These are phyloP conservation scores for Phrynosoma platyrhinos DNA, from an alignment of 2,113 vertebrate species.

Conservation along the genomic window DNA sequence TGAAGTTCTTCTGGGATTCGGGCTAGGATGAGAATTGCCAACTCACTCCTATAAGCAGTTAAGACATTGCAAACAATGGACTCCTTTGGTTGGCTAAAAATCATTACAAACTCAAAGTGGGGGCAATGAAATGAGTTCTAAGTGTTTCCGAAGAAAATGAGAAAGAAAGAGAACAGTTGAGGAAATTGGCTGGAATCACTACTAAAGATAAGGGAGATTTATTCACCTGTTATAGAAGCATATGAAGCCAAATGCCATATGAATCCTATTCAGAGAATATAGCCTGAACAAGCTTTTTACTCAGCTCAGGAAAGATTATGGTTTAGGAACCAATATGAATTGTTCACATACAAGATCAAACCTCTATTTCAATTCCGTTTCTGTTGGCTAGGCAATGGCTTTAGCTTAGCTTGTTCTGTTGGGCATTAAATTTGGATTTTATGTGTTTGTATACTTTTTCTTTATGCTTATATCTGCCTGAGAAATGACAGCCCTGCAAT, in stretches of 20 bases:
- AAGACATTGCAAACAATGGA: not conserved
- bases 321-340: not conserved
- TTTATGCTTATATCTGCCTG: not conserved
- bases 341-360: not conserved
- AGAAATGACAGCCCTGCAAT: not conserved
- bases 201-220: not conserved
- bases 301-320: not conserved
- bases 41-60: not conserved
- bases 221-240: not conserved
- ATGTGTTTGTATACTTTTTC: not conserved
- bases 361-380: not conserved
- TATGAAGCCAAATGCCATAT: not conserved
- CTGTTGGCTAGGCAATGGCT: not conserved
- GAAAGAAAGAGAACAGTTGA: not conserved
- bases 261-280: not conserved
- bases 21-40: not conserved
- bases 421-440: not conserved
- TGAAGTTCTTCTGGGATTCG: not conserved
- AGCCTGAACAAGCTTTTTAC: not conserved
- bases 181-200: not conserved
- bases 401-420: not conserved
- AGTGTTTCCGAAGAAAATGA: not conserved
- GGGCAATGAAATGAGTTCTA: not conserved
- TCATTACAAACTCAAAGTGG: not conserved
- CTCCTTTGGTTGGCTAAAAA: not conserved